phyloP scores from a whole-genome alignment of 1,140 invertebrate genomes.

The Pseudomyrmex flavicornis region DNA sequence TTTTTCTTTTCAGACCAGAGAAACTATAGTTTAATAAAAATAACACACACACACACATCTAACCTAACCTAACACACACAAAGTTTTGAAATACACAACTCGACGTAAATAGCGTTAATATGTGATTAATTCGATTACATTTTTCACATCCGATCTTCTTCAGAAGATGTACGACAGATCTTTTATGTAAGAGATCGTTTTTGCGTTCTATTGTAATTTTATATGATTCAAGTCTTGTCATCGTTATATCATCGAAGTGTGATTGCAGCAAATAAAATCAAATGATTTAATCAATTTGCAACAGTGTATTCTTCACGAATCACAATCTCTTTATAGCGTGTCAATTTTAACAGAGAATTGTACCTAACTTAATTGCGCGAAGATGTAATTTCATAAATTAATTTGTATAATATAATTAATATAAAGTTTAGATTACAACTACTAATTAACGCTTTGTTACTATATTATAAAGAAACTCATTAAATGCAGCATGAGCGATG shows the following conservation, averaged over 20 bases:
- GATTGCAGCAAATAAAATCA: conserved; percentile 66
- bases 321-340: neutral
- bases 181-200: conserved; percentile 54
- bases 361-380: no score
- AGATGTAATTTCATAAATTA: no score
- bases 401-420: no score
- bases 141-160: conserved; percentile 64
- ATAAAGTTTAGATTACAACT: no score
- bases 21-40: conserved; percentile 36
- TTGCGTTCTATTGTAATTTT: conserved; percentile 67
- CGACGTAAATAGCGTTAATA: conserved; percentile 37
- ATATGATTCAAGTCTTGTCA: conserved; percentile 67
- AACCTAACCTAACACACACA: no score
- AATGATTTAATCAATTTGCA: conserved; percentile 36
- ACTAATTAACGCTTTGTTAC: no score
- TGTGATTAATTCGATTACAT: conserved; percentile 54
- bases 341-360: neutral
- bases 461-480: neutral
- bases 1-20: conserved; percentile 19
- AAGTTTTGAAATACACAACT: neutral
- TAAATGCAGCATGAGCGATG: neutral
- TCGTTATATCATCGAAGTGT: conserved; percentile 63
- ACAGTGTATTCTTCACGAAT: neutral
- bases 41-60: neutral
- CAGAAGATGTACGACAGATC: conserved; percentile 40